Percentiles rank a stretch among this genome's conserved stretches.
phyloP scores from a whole-genome alignment of 2,888 invertebrate genomes.

The Brachyopa scutellaris region DNA sequence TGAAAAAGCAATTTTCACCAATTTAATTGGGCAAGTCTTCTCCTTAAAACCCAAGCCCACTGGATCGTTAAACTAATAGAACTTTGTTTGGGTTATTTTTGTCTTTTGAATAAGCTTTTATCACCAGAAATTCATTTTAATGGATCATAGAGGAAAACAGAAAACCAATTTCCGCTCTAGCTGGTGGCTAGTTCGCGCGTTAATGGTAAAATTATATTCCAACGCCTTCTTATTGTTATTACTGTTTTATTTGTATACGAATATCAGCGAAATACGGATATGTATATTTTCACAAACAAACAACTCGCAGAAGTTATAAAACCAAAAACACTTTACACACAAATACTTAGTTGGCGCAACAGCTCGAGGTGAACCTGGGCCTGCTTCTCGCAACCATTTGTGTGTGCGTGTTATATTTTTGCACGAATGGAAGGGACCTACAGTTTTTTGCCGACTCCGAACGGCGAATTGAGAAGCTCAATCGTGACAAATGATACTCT shows the following conservation, averaged over 20 bases:
- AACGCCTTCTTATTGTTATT: slow-evolving; percentile 56
- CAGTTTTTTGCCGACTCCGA: too few species aligned
- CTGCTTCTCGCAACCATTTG: too few species aligned
- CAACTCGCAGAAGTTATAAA: slow-evolving; percentile 20
- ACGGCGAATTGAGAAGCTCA: too few species aligned
- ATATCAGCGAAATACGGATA: slow-evolving; percentile 51
- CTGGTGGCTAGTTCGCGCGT: slow-evolving; percentile 34
- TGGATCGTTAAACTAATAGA: slow-evolving; percentile 32
- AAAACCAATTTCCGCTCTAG: slow-evolving; percentile 2
- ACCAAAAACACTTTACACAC: slow-evolving; percentile 53
- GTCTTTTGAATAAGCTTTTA: slow-evolving; percentile 54
- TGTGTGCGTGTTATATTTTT: too few species aligned
- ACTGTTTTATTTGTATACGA: slow-evolving; percentile 63
- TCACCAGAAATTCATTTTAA: background rate
- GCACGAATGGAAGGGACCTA: too few species aligned
- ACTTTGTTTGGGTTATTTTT: too few species aligned
- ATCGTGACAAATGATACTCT: too few species aligned
- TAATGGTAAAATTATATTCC: slow-evolving; percentile 49
- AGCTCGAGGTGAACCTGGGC: too few species aligned
- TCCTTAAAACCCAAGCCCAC: background rate
- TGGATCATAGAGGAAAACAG: background rate
- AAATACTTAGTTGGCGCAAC: too few species aligned
- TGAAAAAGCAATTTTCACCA: background rate
- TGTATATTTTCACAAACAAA: background rate
- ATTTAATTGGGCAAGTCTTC: background rate